Conservation (phyloP, 2,888 invertebrate species). For the Danaus chrysippus region DNA sequence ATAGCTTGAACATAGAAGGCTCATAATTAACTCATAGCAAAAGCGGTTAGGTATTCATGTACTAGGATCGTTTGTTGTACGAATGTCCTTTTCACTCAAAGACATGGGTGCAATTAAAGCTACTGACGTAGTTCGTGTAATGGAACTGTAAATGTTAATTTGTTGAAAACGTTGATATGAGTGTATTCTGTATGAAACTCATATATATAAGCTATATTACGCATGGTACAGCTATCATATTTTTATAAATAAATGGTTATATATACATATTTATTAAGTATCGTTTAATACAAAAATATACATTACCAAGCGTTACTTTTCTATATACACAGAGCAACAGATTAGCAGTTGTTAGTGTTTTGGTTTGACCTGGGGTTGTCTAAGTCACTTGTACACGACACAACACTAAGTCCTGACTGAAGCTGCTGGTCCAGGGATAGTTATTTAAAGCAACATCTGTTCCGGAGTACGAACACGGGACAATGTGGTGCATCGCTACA, state of each 20-base stretch:
- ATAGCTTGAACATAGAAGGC: background rate
- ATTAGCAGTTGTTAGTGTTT: background rate
- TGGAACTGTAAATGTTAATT: background rate
- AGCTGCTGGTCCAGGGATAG: slow-evolving; percentile 51
- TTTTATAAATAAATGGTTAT: too few species aligned
- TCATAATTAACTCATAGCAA: slow-evolving; percentile 9
- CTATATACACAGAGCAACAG: background rate
- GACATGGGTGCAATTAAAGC: slow-evolving; percentile 17
- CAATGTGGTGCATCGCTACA: slow-evolving; percentile 64
- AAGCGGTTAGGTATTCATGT: slow-evolving; percentile 20
- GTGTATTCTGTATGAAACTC: background rate
- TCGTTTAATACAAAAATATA: background rate
- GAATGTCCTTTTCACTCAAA: slow-evolving; percentile 31
- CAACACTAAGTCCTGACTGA: slow-evolving; percentile 39
- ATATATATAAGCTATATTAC: too few species aligned
- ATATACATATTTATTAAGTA: too few species aligned
- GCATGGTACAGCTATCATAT: too few species aligned
- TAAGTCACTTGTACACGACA: slow-evolving; percentile 14
- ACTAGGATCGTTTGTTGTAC: slow-evolving; percentile 34
- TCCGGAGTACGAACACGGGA: slow-evolving; percentile 60
- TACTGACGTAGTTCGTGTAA: slow-evolving; percentile 21
- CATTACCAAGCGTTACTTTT: background rate
- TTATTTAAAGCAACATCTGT: slow-evolving; percentile 65
- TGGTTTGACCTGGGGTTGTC: slow-evolving; percentile 8
- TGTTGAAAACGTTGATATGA: background rate